phyloP scores from a whole-genome alignment of 2,888 invertebrate species.

The Choreutis nemorana region DNA sequence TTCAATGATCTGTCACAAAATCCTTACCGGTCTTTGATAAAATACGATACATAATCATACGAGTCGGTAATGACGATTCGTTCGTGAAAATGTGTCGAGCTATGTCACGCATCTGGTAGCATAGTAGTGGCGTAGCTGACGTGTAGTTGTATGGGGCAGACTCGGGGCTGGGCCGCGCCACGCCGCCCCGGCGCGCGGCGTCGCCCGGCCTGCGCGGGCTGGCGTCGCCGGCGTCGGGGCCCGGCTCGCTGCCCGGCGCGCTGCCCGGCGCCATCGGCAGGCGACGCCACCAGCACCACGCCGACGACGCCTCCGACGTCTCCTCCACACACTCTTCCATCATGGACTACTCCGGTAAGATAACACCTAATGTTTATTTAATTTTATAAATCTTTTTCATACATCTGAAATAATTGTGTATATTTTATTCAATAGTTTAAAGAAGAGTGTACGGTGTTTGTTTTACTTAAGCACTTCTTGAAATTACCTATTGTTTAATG shows the following conservation, averaged over 20 bases:
- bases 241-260: conserved; percentile 81
- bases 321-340: conserved; percentile 85
- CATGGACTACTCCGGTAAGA: conserved; percentile 86
- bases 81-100: neutral
- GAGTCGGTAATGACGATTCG: conserved; percentile 11
- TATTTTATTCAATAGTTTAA: no score
- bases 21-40: no score
- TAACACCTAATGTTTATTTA: no score
- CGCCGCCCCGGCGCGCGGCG: conserved; percentile 86
- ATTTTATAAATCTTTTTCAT: no score
- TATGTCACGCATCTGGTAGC: conserved; percentile 8
- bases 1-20: no score
- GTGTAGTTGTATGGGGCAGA: conserved; percentile 70
- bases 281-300: conserved; percentile 68
- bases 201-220: conserved; percentile 86
- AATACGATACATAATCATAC: no score
- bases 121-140: conserved; percentile 8
- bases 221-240: conserved; percentile 73
- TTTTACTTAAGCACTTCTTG: conserved; percentile 7
- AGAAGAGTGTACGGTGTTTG: no score
- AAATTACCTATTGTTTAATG: neutral
- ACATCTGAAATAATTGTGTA: no score
- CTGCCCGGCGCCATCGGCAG: conserved; percentile 86
- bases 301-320: conserved; percentile 88
- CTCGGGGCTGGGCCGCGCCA: conserved; percentile 86